A percentile compares a stretch with the other conserved stretches of the same genome.
phyloP scores from a whole-genome alignment of 2,113 vertebrate genomes.

The Columba livia region DNA sequence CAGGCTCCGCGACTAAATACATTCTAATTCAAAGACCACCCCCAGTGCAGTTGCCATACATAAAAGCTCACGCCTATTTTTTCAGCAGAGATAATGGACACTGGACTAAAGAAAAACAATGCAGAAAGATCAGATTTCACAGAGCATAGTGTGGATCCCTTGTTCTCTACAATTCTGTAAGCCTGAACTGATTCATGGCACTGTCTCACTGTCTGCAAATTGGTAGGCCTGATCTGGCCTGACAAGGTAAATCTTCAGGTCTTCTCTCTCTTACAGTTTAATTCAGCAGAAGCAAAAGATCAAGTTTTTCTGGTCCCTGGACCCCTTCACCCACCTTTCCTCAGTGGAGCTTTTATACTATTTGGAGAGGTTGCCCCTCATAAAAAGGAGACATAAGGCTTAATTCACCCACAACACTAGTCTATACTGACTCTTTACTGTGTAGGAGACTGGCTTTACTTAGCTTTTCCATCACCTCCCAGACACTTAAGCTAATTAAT shows the following conservation, averaged over 20 bases:
- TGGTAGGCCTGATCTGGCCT: not conserved
- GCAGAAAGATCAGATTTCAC: conserved; percentile 22
- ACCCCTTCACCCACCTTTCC: not conserved
- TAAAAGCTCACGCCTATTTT: not conserved
- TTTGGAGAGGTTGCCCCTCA: not conserved
- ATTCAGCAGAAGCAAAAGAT: not conserved
- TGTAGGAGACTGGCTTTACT: not conserved
- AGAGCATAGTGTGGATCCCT: not conserved
- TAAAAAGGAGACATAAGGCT: not conserved
- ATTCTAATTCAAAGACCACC: conserved; percentile 18
- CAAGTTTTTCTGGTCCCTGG: not conserved
- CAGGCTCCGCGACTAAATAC: not conserved
- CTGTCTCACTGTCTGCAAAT: not conserved
- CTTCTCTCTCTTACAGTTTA: not conserved
- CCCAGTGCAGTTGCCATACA: not conserved
- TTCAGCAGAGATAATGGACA: not conserved
- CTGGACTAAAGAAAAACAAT: conserved; percentile 24
- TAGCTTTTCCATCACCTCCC: not conserved
- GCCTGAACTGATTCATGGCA: not conserved
- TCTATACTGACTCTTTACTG: not conserved
- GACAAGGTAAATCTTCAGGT: not conserved
- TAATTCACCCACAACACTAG: not conserved
- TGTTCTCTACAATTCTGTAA: not conserved
- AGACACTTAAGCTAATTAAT: not conserved
- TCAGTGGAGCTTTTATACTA: not conserved